Conservation (phyloP, 1,140 invertebrate species). For the Zaprionus africanus region DNA sequence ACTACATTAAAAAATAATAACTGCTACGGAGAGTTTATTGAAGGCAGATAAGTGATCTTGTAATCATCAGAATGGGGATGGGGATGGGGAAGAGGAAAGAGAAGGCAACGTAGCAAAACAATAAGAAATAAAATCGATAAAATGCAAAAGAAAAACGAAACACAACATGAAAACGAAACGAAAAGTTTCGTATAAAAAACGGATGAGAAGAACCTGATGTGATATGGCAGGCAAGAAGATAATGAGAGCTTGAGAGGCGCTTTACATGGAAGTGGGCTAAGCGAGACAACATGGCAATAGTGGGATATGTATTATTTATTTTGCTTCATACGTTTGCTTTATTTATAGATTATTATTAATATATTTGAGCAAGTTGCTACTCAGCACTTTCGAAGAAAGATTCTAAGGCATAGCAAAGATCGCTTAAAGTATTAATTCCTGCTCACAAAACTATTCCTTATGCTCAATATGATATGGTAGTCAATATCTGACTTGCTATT, state of each 20-base stretch:
- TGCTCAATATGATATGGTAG: too few relatives aligned
- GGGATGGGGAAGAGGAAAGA: slow-evolving; percentile 4
- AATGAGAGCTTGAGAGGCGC: neutral
- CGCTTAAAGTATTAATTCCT: too few relatives aligned
- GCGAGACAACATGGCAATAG: too few relatives aligned
- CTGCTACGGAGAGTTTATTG: slow-evolving; percentile 77
- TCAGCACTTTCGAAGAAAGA: neutral
- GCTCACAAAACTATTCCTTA: too few relatives aligned
- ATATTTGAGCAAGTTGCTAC: neutral
- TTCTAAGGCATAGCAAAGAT: neutral
- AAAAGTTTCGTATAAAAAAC: slow-evolving; percentile 47
- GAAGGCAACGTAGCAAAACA: slow-evolving; percentile 51
- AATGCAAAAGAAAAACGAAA: slow-evolving; percentile 43
- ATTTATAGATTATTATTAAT: too few relatives aligned
- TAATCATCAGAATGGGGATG: slow-evolving; percentile 58
- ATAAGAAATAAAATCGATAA: slow-evolving; percentile 79
- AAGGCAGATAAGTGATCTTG: slow-evolving; percentile 81
- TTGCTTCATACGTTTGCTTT: too few relatives aligned
- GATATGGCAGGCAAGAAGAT: neutral
- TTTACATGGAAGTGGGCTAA: too few relatives aligned
- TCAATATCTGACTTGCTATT: too few relatives aligned
- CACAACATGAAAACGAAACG: slow-evolving; percentile 45
- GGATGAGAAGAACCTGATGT: neutral
- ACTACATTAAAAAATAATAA: slow-evolving; percentile 83
- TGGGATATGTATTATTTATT: too few relatives aligned